A percentile compares a stretch with the other conserved stretches of the same genome.
These are phyloP conservation scores for Danio choprae DNA, from an alignment of 2,797 vertebrate species.

Conservation along the genomic window DNA sequence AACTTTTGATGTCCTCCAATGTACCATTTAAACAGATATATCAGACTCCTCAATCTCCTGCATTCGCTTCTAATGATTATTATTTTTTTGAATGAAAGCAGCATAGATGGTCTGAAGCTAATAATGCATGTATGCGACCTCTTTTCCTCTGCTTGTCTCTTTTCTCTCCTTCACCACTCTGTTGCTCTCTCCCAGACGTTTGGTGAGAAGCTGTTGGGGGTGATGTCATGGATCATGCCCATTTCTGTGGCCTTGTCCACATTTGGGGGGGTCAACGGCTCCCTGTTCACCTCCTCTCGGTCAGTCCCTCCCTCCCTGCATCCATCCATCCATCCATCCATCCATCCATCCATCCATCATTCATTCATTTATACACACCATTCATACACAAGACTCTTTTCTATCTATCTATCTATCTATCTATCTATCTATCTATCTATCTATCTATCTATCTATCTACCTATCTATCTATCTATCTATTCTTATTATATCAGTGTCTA, in stretches of 20 bases:
- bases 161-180: conserved; percentile 55
- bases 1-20: conserved; percentile 8
- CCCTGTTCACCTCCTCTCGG: conserved; percentile 94
- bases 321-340: not conserved
- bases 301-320: conserved; percentile 67
- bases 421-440: no score
- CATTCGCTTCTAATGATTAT: conserved; percentile 26
- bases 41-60: conserved; percentile 44
- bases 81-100: not conserved
- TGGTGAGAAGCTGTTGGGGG: conserved; percentile 91
- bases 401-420: no score
- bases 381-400: not conserved
- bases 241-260: conserved; percentile 95
- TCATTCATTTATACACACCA: not conserved
- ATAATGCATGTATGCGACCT: conserved; percentile 21
- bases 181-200: conserved; percentile 82
- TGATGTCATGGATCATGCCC: conserved; percentile 96
- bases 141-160: conserved; percentile 20
- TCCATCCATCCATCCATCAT: conserved; percentile 1
- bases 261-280: conserved; percentile 94
- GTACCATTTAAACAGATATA: conserved; percentile 36
- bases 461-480: conserved; percentile 17
- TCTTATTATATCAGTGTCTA: no score
- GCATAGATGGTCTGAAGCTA: not conserved
- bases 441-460: no score